Evolutionary conservation across 2,113 vertebrate species (phyloP).

Genomic region (Syrrhaptes paradoxus): DNA sequence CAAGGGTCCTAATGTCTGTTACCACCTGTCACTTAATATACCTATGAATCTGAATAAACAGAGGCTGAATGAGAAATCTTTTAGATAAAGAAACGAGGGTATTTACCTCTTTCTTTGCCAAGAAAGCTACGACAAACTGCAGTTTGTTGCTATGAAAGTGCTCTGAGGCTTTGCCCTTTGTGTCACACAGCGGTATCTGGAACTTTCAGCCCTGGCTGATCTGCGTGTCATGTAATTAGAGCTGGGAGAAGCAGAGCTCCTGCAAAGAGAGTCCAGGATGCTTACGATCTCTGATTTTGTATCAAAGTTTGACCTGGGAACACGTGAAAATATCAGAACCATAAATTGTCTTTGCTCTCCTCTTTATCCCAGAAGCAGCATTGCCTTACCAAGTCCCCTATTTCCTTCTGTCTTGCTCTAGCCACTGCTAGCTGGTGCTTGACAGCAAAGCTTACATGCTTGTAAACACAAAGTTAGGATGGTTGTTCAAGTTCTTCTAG

Average conservation of each 20-base stretch:
- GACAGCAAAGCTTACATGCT: background rate
- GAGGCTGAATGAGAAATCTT: background rate
- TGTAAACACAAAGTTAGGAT: background rate
- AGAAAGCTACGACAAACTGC: background rate
- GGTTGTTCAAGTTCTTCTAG: accelerated
- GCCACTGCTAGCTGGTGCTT: background rate
- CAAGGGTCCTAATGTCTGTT: background rate
- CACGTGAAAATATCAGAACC: background rate
- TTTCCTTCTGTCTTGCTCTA: background rate
- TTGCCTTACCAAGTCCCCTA: background rate
- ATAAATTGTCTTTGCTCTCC: background rate
- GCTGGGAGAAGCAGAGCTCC: background rate
- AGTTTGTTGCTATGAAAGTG: background rate
- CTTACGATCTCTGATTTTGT: background rate
- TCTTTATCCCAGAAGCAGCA: background rate
- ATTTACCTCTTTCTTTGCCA: background rate
- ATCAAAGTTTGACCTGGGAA: background rate
- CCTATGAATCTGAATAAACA: background rate
- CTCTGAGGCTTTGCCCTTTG: background rate
- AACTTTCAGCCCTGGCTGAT: background rate
- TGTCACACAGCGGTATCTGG: background rate
- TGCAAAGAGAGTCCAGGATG: background rate
- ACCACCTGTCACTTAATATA: background rate
- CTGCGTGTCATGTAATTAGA: background rate
- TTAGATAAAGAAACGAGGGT: background rate